Conservation (phyloP, 1,140 invertebrate genomes). For the Penaeus vannamei region DNA sequence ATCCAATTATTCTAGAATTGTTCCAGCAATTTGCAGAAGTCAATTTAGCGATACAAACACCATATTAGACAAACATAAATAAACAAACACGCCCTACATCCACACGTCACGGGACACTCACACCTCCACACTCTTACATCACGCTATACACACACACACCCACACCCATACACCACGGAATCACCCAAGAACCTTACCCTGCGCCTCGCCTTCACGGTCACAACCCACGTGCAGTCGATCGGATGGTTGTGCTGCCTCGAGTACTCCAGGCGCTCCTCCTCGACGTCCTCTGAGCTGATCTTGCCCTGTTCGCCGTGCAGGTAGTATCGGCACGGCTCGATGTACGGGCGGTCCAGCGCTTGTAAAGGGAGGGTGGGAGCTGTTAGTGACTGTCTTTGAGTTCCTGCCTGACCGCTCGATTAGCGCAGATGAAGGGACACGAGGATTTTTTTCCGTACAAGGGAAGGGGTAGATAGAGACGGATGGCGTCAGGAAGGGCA, state of each 20-base stretch:
- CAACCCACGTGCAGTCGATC: slow-evolving; percentile 87
- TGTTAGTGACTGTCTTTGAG: not conserved
- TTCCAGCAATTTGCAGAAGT: too few relatives aligned
- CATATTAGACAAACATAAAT: too few relatives aligned
- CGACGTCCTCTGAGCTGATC: slow-evolving; percentile 72
- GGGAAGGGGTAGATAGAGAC: too few relatives aligned
- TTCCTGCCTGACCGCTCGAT: not conserved
- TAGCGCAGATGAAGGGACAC: not conserved
- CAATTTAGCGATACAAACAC: too few relatives aligned
- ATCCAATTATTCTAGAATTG: too few relatives aligned
- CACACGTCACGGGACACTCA: too few relatives aligned
- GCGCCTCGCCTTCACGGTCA: slow-evolving; percentile 79
- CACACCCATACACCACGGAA: too few relatives aligned
- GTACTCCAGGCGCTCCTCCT: slow-evolving; percentile 73
- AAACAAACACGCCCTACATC: too few relatives aligned
- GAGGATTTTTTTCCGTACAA: not conserved
- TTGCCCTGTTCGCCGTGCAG: slow-evolving; percentile 52
- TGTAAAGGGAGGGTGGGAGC: not conserved
- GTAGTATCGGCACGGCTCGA: slow-evolving; percentile 50
- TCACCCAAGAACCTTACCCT: slow-evolving; percentile 75
- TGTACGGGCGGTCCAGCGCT: slow-evolving; percentile 56
- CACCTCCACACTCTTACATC: too few relatives aligned
- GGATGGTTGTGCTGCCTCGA: slow-evolving; percentile 75
- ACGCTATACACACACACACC: too few relatives aligned
- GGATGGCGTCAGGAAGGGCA: too few relatives aligned